These are phyloP conservation scores for Noctua janthe DNA, from an alignment of 2,888 invertebrate species.

Conservation along the genomic window DNA sequence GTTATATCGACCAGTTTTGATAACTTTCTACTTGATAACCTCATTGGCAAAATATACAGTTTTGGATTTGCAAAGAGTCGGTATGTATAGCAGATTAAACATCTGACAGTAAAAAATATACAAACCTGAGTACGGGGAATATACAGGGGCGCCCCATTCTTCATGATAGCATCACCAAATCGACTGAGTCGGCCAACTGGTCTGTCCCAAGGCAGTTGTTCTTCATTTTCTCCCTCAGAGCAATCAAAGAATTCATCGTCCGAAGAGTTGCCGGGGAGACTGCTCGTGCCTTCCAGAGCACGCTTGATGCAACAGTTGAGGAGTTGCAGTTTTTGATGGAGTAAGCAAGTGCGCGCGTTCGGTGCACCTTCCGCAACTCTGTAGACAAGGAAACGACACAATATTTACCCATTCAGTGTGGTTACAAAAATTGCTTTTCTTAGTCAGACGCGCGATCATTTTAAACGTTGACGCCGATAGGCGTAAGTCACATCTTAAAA, in stretches of 20 bases:
- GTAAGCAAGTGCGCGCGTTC: slow-evolving; percentile 96
- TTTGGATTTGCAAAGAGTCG: slow-evolving; percentile 22
- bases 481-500: neutral
- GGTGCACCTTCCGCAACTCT: slow-evolving; percentile 96
- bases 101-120: slow-evolving; percentile 1
- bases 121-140: slow-evolving; percentile 86
- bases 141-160: slow-evolving; percentile 85
- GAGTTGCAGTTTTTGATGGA: slow-evolving; percentile 98
- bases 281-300: slow-evolving; percentile 85
- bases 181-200: slow-evolving; percentile 83
- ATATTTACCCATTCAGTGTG: neutral
- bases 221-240: slow-evolving; percentile 90
- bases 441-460: neutral
- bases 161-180: slow-evolving; percentile 82
- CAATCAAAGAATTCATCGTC: slow-evolving; percentile 96
- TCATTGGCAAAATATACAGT: slow-evolving; percentile 46
- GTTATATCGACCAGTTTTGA: slow-evolving; percentile 57
- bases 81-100: neutral
- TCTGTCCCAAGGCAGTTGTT: slow-evolving; percentile 84
- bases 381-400: slow-evolving; percentile 76
- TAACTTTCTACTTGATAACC: slow-evolving; percentile 62
- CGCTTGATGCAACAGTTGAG: slow-evolving; percentile 94
- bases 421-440: neutral
- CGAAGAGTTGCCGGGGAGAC: slow-evolving; percentile 78
- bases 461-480: neutral